Conservation (phyloP, 1,140 invertebrate genomes). For the Drosophila sulfurigaster region DNA sequence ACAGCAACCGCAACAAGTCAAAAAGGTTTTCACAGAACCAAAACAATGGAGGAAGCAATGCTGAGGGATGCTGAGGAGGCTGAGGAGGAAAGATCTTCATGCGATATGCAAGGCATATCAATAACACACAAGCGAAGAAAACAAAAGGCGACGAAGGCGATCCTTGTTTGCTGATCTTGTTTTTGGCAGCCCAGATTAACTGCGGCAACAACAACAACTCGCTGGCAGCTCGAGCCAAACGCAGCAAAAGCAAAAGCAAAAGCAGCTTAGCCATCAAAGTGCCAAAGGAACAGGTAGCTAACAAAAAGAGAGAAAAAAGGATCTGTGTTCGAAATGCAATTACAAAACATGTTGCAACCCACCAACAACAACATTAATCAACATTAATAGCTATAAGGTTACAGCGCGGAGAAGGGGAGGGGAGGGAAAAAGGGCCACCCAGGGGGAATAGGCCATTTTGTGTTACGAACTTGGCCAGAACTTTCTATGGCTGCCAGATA, state of each 20-base stretch:
- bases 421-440: constrained; percentile 27
- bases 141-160: background rate
- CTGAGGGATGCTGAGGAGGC: constrained; percentile 30
- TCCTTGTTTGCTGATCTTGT: constrained; percentile 71
- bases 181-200: constrained; percentile 73
- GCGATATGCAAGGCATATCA: constrained; percentile 65
- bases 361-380: constrained; percentile 67
- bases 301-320: constrained; percentile 2
- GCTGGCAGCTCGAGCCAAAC: constrained; percentile 65
- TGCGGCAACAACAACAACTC: constrained; percentile 16
- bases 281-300: constrained; percentile 61
- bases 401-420: background rate
- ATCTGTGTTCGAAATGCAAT: constrained; percentile 47
- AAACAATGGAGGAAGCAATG: constrained; percentile 72
- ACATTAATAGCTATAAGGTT: constrained; percentile 75
- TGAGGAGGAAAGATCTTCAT: constrained; percentile 7
- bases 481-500: constrained; percentile 60
- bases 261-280: constrained; percentile 64
- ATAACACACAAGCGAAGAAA: constrained; percentile 58
- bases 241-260: too few relatives aligned
- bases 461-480: constrained; percentile 46
- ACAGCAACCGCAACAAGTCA: constrained; percentile 72
- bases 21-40: constrained; percentile 80
- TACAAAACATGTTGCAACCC: constrained; percentile 79
- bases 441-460: constrained; percentile 37